Evolutionary conservation across 2,797 vertebrate genomes (phyloP), one percentile per base, ranked within the genome.

Genomic region (Coregonus ussuriensis): DNA sequence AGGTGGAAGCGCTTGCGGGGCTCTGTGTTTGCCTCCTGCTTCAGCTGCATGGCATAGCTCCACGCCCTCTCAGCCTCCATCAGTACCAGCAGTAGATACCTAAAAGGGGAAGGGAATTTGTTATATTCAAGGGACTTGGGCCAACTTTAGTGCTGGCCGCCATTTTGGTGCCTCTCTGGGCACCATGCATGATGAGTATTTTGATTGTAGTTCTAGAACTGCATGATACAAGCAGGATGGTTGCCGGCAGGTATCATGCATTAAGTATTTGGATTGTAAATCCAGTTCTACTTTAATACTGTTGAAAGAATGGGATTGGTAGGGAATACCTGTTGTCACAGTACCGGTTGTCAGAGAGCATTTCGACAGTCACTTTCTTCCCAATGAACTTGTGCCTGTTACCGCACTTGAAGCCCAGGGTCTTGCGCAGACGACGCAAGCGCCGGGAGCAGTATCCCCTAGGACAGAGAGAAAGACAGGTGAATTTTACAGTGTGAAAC

Each of bases 1-100:
- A 99, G 81, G 86, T 99, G 98, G 87, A 99, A 99, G 5, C 97
- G 96, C 54, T 99, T 99, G n/a, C 98, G 96, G 0, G 97, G 98
- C 79, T 99, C 98, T 0, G 98, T 99, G 89, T 99, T 99, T 9
- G 97, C 98, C 82, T 99, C 98, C 89, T 97, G 97, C 80, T 99
- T 99, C 86, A 99, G 95, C 92, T 99, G 98, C 98, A 99, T 99
- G 88, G 98, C 96, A 0, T 99, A 99, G 86, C 98, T 98, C 98
- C 98, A 99, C 13, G 98, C 98, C 59, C 98, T 92, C 86, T 99
- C 98, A 0, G 98, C 97, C 82, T 99, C 97, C 96, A 99, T 99
- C 86, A 99, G 92, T 78, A 98, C 96, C 87, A 99, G 85, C 82
- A 99, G 89, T 76, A 99, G 91, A 56, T 98, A 98, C 82, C 98